Evolutionary conservation across 2,888 invertebrate genomes (phyloP).

Genomic region (Aplocera efformata): DNA sequence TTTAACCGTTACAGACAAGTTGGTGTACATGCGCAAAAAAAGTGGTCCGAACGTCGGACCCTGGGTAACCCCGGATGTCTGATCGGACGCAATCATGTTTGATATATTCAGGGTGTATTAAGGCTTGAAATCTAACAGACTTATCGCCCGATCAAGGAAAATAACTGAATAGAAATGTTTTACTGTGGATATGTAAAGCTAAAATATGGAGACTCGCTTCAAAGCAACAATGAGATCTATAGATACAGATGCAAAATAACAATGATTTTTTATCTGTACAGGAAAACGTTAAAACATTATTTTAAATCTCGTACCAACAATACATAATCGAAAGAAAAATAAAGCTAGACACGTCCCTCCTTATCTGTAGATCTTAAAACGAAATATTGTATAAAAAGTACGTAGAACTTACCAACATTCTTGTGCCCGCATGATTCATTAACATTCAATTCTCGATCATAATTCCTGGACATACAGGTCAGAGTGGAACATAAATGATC

Average conservation of each 20-base stretch:
- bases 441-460: slow-evolving; percentile 41
- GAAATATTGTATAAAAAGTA: slow-evolving; percentile 69
- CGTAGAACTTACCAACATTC: slow-evolving; percentile 40
- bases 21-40: slow-evolving; percentile 15
- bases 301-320: slow-evolving; percentile 58
- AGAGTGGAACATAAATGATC: slow-evolving; percentile 31
- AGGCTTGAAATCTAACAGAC: slow-evolving; percentile 2
- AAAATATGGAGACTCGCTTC: slow-evolving; percentile 10
- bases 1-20: slow-evolving; percentile 30
- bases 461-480: slow-evolving; percentile 45
- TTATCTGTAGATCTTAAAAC: slow-evolving; percentile 64
- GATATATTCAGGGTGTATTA: not conserved
- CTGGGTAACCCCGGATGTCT: slow-evolving; percentile 23
- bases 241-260: slow-evolving; percentile 46
- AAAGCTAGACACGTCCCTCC: slow-evolving; percentile 54
- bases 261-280: slow-evolving; percentile 52
- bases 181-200: slow-evolving; percentile 16
- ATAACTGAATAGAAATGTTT: slow-evolving; percentile 18
- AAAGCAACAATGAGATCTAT: slow-evolving; percentile 36
- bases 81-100: not conserved
- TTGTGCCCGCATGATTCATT: slow-evolving; percentile 26
- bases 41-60: slow-evolving; percentile 25
- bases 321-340: slow-evolving; percentile 57
- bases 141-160: slow-evolving; percentile 35
- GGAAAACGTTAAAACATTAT: slow-evolving; percentile 59